Percentiles rank a stretch among this genome's conserved stretches.
phyloP scores from a whole-genome alignment of 2,888 invertebrate genomes.

The Tupiocoris notatus region DNA sequence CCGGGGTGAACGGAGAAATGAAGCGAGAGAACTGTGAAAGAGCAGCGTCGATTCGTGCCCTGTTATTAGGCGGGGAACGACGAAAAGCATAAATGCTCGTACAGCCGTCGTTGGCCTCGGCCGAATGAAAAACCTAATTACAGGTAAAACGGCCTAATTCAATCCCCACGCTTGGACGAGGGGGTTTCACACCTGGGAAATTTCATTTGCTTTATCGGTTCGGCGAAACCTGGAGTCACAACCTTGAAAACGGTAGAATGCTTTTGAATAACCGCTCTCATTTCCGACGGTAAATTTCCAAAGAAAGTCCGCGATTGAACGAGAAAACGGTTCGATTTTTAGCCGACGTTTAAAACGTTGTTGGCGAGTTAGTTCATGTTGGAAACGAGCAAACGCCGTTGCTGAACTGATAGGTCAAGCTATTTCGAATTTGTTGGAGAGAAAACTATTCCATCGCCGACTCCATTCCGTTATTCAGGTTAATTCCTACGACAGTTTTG shows the following conservation, averaged over 20 bases:
- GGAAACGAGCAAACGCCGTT: no score
- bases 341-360: no score
- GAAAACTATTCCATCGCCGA: no score
- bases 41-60: not conserved
- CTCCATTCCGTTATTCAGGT: no score
- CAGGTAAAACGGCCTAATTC: constrained; percentile 18
- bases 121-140: constrained; percentile 17
- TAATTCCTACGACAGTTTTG: no score
- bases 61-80: constrained; percentile 12
- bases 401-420: no score
- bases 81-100: constrained; percentile 7
- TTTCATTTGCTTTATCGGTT: constrained; percentile 7
- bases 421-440: no score
- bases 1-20: not conserved
- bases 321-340: no score
- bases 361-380: no score
- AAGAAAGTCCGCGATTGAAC: no score
- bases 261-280: not conserved
- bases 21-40: not conserved
- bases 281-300: no score
- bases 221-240: not conserved
- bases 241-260: not conserved
- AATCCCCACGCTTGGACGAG: not conserved
- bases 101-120: not conserved
- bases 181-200: constrained; percentile 3